phyloP scores from a whole-genome alignment of 2,113 vertebrate species.

The Petaurus breviceps region DNA sequence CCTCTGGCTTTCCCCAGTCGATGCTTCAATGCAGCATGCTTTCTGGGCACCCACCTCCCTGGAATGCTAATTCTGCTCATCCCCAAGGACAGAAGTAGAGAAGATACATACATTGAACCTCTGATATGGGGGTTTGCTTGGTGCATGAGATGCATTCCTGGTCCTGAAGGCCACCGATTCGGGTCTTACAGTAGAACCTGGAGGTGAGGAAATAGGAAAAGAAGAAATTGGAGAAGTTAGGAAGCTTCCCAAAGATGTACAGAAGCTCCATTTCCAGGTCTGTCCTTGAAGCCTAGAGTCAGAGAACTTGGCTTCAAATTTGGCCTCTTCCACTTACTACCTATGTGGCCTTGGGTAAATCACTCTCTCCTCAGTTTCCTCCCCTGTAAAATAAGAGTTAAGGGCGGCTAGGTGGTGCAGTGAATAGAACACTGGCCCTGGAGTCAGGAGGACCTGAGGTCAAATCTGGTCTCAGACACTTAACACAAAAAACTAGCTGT shows the following conservation, averaged over 20 bases:
- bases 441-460: too few relatives aligned
- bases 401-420: too few relatives aligned
- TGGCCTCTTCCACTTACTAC: background rate
- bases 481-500: too few relatives aligned
- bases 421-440: too few relatives aligned
- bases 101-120: constrained; percentile 84
- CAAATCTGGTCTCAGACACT: too few relatives aligned
- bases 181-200: constrained; percentile 88
- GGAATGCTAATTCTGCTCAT: background rate
- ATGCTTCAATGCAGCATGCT: background rate
- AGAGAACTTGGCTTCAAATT: background rate
- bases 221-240: constrained; percentile 3
- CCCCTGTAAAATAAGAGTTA: constrained; percentile 8
- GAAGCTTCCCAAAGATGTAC: background rate
- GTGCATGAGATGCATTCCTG: constrained; percentile 89
- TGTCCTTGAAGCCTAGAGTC: background rate
- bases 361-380: background rate
- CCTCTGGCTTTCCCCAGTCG: background rate
- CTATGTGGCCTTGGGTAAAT: background rate
- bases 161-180: constrained; percentile 88
- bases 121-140: constrained; percentile 80
- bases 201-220: constrained; percentile 56
- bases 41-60: background rate
- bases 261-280: background rate
- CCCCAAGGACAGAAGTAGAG: background rate